These are phyloP conservation scores for Ectropis grisescens DNA, from an alignment of 1,140 invertebrate species.

Conservation along the genomic window DNA sequence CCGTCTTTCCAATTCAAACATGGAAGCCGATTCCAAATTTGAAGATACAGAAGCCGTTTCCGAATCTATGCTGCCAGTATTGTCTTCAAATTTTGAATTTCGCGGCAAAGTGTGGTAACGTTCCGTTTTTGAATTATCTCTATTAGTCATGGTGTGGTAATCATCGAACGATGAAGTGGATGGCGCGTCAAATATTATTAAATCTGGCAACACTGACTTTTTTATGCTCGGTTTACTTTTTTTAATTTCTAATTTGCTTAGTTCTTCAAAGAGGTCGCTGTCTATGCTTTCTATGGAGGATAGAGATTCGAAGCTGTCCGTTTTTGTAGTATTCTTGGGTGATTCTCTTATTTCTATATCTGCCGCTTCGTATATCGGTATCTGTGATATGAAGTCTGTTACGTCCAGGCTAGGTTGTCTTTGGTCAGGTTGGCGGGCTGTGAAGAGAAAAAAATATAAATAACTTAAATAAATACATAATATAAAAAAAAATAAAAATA, in stretches of 20 bases:
- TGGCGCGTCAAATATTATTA: slow-evolving; percentile 51
- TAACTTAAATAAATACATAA: no score
- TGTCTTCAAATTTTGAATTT: no score
- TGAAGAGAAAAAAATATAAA: neutral
- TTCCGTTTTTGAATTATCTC: neutral
- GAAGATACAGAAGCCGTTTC: slow-evolving; percentile 18
- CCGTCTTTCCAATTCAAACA: slow-evolving; percentile 14
- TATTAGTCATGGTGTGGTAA: slow-evolving; percentile 31
- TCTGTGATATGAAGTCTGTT: slow-evolving; percentile 40
- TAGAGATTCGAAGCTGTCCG: slow-evolving; percentile 42
- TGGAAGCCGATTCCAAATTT: slow-evolving; percentile 8
- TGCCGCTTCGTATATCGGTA: slow-evolving; percentile 51
- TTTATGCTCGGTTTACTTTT: slow-evolving; percentile 30
- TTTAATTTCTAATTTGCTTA: slow-evolving; percentile 33
- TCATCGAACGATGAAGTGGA: slow-evolving; percentile 47
- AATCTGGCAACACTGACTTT: slow-evolving; percentile 42
- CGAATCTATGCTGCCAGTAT: slow-evolving; percentile 5
- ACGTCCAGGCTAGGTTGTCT: slow-evolving; percentile 9
- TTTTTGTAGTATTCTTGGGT: slow-evolving; percentile 20
- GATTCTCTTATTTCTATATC: slow-evolving; percentile 41
- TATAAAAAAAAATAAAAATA: no score
- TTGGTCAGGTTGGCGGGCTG: slow-evolving; percentile 18
- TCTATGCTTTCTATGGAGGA: slow-evolving; percentile 41
- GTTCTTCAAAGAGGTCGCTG: slow-evolving; percentile 44
- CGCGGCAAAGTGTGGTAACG: no score